Percentiles rank a stretch among this genome's conserved stretches.
Conservation (phyloP, 2,113 vertebrate genomes). For the Sisor rabdophorus region DNA sequence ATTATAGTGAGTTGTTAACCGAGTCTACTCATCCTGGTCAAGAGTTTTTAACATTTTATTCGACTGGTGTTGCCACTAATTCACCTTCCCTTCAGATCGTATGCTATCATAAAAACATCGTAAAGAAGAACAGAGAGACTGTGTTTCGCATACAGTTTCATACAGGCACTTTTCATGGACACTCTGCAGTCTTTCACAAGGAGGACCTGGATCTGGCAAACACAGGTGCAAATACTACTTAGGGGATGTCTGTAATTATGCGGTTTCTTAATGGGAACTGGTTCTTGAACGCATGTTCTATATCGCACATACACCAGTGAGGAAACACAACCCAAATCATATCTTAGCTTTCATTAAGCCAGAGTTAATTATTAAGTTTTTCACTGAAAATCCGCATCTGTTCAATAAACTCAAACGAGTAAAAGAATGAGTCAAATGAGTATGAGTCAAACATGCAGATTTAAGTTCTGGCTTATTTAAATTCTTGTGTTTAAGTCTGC, state of each 20-base stretch:
- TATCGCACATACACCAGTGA: too few species aligned
- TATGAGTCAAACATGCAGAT: too few species aligned
- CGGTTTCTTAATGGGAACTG: neutral
- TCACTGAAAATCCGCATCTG: too few species aligned
- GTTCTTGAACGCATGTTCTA: neutral
- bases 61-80: neutral
- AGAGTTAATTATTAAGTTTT: too few species aligned
- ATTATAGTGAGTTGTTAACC: constrained; percentile 76
- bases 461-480: too few species aligned
- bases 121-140: constrained; percentile 68
- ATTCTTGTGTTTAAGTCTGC: too few species aligned
- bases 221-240: constrained; percentile 59
- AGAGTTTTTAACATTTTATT: neutral
- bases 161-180: constrained; percentile 76
- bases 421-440: too few species aligned
- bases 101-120: constrained; percentile 81
- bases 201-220: constrained; percentile 82
- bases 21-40: neutral
- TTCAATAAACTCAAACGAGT: too few species aligned
- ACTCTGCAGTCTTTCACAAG: constrained; percentile 75
- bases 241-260: neutral
- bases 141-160: constrained; percentile 91
- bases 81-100: constrained; percentile 72
- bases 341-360: too few species aligned
- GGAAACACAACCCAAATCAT: too few species aligned